Evolutionary conservation across 2,797 vertebrate genomes (phyloP), one percentile per base, ranked within the genome.

Genomic region (Platalea minor): DNA sequence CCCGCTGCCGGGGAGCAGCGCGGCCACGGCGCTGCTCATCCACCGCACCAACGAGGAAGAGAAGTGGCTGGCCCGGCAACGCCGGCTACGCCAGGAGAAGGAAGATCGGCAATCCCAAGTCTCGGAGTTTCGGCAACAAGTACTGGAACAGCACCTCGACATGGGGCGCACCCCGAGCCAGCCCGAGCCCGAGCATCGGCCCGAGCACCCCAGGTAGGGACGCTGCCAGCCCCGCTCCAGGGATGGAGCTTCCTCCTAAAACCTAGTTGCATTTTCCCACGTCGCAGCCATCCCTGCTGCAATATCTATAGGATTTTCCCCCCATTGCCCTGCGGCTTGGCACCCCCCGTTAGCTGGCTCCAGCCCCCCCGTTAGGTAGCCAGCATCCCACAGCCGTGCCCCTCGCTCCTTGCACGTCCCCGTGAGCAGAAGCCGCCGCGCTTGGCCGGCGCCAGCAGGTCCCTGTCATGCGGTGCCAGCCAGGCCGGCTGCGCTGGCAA

Each of bases 41-140:
- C 99, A 99, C 95, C 99, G 99, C 96, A 98, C 97, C 97, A 99
- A 99, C 2, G 99, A 99, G 97, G 99, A 99, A 93, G 99, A 99
- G 97, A 99, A 99, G 92, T 99, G 99, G 99, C 97, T 99, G 97
- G 99, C 99, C 0, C 98, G 99, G 64, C 99, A 99, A 97, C 98
- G 99, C 76, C 99, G 99, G 76, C 98, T 99, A 76, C 98, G 99
- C 37, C 99, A 99, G 91, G 99, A 99, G 98, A 99, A 99, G 94
- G 99, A 99, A 77, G 99, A 99, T 87, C 98, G 99, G 45, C 99
- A 99, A 75, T 99, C 99, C 87, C 99, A 99, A 94, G 99, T 99
- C 97, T 99, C 99, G 0, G 99, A 99, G 94, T 99, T 99, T 91
- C 98, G 99, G 82, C 99, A 99, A 96, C 99, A 99, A 96, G 99